Percentiles rank a stretch among this genome's conserved stretches.
Conservation (phyloP, 2,888 invertebrate species). For the Cylindroiulus punctatus region DNA sequence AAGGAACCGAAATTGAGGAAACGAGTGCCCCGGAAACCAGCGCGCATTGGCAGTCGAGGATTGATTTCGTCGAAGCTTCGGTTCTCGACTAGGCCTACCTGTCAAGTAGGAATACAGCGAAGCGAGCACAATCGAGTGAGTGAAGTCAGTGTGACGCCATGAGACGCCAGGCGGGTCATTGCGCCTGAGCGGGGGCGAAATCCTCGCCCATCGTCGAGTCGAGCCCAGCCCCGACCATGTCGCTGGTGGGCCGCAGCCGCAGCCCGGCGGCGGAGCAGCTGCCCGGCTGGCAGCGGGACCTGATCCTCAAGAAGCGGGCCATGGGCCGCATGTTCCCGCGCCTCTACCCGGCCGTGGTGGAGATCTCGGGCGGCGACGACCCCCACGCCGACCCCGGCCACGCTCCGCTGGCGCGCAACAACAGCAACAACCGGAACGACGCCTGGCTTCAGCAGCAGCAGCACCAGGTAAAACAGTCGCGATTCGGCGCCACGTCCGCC, state of each 20-base stretch:
- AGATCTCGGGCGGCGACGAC: not conserved
- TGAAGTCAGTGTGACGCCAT: too few relatives aligned
- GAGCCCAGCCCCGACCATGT: too few relatives aligned
- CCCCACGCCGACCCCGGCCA: not conserved
- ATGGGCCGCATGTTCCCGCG: conserved; percentile 34
- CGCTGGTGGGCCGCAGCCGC: not conserved
- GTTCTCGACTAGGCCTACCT: too few relatives aligned
- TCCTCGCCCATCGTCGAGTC: too few relatives aligned
- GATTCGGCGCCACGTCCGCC: not conserved
- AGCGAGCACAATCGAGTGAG: too few relatives aligned
- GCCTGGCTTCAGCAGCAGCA: not conserved
- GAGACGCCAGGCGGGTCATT: too few relatives aligned
- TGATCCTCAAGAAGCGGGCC: conserved; percentile 55
- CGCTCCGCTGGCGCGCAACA: not conserved
- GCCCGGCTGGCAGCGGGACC: conserved; percentile 56
- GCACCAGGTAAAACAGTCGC: not conserved
- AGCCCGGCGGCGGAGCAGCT: not conserved
- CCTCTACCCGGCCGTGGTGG: not conserved
- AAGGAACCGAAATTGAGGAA: too few relatives aligned
- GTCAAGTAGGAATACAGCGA: too few relatives aligned
- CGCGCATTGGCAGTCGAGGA: too few relatives aligned
- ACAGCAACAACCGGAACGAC: not conserved
- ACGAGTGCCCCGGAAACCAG: too few relatives aligned
- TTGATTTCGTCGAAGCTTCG: too few relatives aligned
- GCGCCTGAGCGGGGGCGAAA: too few relatives aligned